A percentile compares a stretch with the other conserved stretches of the same genome.
These are phyloP conservation scores for Chanos chanos DNA, from an alignment of 2,797 vertebrate species.

Conservation along the genomic window DNA sequence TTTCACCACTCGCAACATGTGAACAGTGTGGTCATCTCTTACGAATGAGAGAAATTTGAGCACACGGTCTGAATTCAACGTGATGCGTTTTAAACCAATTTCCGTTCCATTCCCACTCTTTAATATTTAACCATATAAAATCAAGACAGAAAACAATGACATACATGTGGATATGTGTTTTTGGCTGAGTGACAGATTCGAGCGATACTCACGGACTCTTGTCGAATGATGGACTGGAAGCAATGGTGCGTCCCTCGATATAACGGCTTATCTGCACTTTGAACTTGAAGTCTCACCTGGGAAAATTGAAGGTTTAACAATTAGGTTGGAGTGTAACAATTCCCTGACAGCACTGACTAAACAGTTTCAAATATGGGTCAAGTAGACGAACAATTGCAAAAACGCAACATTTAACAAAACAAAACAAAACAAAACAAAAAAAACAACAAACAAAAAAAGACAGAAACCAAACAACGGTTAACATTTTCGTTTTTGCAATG, in stretches of 20 bases:
- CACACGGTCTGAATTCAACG: too few relatives aligned
- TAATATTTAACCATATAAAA: too few relatives aligned
- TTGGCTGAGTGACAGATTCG: too few relatives aligned
- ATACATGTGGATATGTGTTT: too few relatives aligned
- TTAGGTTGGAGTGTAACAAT: conserved; percentile 18
- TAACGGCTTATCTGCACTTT: conserved; percentile 73
- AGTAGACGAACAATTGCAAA: too few relatives aligned
- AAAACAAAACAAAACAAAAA: conserved; percentile 7
- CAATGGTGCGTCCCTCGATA: conserved; percentile 81
- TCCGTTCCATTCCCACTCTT: too few relatives aligned
- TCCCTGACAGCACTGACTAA: too few relatives aligned
- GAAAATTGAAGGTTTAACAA: conserved; percentile 39
- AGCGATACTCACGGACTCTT: conserved; percentile 78
- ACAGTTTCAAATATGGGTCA: too few relatives aligned
- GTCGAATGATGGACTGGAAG: conserved; percentile 79
- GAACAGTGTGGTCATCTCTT: too few relatives aligned
- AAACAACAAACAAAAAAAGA: not conserved
- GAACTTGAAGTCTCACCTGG: conserved; percentile 83
- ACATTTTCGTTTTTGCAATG: conserved; percentile 17
- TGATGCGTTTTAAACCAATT: too few relatives aligned
- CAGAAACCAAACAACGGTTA: conserved; percentile 13
- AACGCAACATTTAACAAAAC: not conserved
- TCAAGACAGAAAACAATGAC: too few relatives aligned
- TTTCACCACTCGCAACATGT: not conserved
- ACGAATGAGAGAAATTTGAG: too few relatives aligned